Conservation (phyloP, 2,888 invertebrate species). For the Agrenia bidenticulata region DNA sequence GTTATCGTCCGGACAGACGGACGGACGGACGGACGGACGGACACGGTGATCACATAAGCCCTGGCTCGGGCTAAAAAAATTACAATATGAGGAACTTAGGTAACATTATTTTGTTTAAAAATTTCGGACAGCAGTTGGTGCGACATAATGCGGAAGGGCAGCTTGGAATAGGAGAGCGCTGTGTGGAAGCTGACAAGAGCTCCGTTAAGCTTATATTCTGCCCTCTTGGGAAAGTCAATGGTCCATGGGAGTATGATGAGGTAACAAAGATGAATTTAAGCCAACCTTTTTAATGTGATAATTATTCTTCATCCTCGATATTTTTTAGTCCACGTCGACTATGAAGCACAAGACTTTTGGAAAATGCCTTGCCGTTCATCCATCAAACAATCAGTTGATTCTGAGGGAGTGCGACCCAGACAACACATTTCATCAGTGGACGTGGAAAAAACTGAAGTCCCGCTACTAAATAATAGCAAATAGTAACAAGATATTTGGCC, state of each 20-base stretch:
- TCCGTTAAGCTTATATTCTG: conserved; percentile 88
- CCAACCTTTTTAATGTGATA: not conserved
- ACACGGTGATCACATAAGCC: too few species aligned
- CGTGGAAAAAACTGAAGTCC: conserved; percentile 72
- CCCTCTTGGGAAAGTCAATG: conserved; percentile 86
- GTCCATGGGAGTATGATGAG: conserved; percentile 90
- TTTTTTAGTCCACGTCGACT: conserved; percentile 63
- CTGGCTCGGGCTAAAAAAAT: too few species aligned
- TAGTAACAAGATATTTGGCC: not conserved
- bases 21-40: too few species aligned
- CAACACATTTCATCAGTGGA: conserved; percentile 87
- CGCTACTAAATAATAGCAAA: conserved; percentile 54
- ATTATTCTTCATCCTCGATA: too few species aligned
- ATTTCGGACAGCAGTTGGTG: conserved; percentile 70
- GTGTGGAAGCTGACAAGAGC: conserved; percentile 84
- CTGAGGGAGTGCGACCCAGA: conserved; percentile 80
- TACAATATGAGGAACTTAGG: conserved; percentile 11
- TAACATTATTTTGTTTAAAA: conserved; percentile 34
- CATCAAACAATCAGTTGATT: conserved; percentile 73
- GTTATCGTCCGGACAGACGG: too few species aligned
- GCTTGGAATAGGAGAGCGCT: conserved; percentile 91
- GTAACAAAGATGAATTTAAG: conserved; percentile 54
- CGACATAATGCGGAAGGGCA: conserved; percentile 92
- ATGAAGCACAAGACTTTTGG: conserved; percentile 74
- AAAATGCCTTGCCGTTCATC: conserved; percentile 81